A percentile compares a stretch with the other conserved stretches of the same genome.
Conservation (phyloP, 2,888 invertebrate species). For the Macrosiphum euphorbiae region DNA sequence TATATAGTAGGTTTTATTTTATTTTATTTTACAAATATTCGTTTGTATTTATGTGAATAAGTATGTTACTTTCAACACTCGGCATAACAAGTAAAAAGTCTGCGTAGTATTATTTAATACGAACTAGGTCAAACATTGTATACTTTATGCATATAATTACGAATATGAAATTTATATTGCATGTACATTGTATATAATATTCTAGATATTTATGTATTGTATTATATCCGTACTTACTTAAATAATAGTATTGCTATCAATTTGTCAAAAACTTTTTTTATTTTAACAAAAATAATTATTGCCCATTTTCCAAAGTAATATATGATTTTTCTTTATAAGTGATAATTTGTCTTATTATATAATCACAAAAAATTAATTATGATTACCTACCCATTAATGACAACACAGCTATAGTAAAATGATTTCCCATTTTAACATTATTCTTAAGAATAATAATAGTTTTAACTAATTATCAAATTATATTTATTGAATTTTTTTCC, state of each 20-base stretch:
- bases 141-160: conserved; percentile 20
- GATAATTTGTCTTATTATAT: neutral
- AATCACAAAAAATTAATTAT: neutral
- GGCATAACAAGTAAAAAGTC: neutral
- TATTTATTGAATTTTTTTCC: neutral
- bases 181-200: neutral
- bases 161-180: neutral
- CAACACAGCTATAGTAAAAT: neutral
- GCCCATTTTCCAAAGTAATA: neutral
- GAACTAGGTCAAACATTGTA: conserved; percentile 33
- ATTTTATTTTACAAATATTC: neutral
- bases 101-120: neutral
- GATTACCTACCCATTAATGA: neutral
- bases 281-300: neutral
- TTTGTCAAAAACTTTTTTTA: neutral
- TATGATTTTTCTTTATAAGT: neutral
- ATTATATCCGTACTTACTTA: neutral
- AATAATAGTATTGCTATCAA: neutral
- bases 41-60: neutral
- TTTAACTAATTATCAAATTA: neutral
- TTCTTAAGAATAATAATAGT: neutral
- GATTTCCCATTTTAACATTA: neutral
- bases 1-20: neutral
- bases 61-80: neutral
- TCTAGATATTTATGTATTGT: neutral